These are phyloP conservation scores for Falcunculus frontatus DNA, from an alignment of 2,113 vertebrate genomes.

Conservation along the genomic window DNA sequence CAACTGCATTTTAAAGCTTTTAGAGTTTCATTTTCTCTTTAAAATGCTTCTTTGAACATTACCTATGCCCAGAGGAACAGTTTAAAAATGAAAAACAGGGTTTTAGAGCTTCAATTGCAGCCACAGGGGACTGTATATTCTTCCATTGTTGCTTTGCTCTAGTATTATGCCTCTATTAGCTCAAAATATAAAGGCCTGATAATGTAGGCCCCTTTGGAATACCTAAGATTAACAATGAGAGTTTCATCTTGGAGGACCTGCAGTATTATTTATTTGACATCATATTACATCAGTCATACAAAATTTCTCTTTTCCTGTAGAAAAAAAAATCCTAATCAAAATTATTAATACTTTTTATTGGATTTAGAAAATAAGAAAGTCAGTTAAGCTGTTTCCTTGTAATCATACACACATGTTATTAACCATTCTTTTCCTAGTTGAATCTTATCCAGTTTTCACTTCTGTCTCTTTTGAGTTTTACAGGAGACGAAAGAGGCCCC, in stretches of 20 bases:
- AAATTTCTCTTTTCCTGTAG: background rate
- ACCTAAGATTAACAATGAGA: background rate
- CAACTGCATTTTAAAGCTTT: constrained; percentile 49
- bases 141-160: constrained; percentile 33
- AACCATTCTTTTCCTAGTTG: background rate
- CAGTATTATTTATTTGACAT: background rate
- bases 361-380: background rate
- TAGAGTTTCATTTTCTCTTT: constrained; percentile 53
- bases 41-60: constrained; percentile 58
- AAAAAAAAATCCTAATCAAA: background rate
- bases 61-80: constrained; percentile 50
- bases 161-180: constrained; percentile 37
- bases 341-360: background rate
- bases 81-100: constrained; percentile 55
- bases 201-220: background rate
- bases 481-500: background rate
- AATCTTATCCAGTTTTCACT: background rate
- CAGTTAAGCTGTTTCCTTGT: background rate
- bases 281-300: background rate
- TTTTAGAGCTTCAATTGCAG: constrained; percentile 52
- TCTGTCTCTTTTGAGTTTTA: background rate
- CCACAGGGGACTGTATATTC: constrained; percentile 37
- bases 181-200: constrained; percentile 38
- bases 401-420: background rate
- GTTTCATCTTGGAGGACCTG: background rate